Evolutionary conservation across 2,888 invertebrate species (phyloP), one percentile per base, ranked within the genome.

Genomic region (Acleris cristana): DNA sequence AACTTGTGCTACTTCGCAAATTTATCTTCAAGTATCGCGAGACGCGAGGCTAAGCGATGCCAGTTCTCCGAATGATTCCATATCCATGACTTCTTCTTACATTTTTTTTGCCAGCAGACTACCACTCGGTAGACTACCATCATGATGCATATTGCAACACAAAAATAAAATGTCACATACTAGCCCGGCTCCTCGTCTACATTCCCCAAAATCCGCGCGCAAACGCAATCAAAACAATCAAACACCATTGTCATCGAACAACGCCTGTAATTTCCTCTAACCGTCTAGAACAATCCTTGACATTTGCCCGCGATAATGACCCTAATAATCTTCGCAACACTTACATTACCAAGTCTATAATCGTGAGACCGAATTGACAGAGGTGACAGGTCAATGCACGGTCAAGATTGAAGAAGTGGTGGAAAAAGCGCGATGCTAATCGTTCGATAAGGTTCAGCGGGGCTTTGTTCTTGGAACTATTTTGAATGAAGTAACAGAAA

Each of bases 201-300:
- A 48, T 58, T 58, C 48, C 45, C 45, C 48, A 58, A 57, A 58
- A 58, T 23, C 44, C 44, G 56, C 14, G 7, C 44, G 55, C 19
- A 44, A 21, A 1, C 48, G 3, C 58, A 21, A 48, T 26, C 58
- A 48, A 63, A 57, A 67, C 69, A 71, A 57, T 65, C 69, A 71
- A 70, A 73, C 71, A 64, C 71, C 65, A 73, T 77, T 77, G 73
- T 74, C 49, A 69, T 59, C 54, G 72, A 56, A 53, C 55, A 57
- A 54, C 73, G 74, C 70, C 68, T 64, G 73, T 74, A 73, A 75
- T 75, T 78, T 79, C 74, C 76, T 72, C 70, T 76, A 77, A 54
- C 16, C 48, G 18, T 48, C 16, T 16, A 23, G 52, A 48, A 23
- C 18, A 7, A 45, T 58, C 59, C 65, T 65, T 65, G 60, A 60